Evolutionary conservation across 2,113 vertebrate species (phyloP).

Genomic region (Proterorhinus semilunaris): DNA sequence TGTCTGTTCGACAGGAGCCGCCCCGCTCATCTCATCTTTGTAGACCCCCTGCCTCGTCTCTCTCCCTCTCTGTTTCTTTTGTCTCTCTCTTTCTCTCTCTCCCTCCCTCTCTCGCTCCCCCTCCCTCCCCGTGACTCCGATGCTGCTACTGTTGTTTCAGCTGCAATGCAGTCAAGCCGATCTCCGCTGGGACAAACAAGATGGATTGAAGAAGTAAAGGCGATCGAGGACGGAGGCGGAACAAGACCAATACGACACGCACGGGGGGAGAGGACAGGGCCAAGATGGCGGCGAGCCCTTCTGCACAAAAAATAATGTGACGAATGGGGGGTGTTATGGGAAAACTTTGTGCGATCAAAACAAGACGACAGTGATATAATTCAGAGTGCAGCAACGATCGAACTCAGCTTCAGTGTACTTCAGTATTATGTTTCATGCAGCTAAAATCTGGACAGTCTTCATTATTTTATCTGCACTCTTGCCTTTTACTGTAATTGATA

Average conservation of each 20-base stretch:
- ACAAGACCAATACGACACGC: neutral
- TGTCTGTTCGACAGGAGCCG: neutral
- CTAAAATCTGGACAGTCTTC: too few species aligned
- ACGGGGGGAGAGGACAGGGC: neutral
- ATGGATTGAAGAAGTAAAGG: slow-evolving; percentile 40
- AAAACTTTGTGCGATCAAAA: too few species aligned
- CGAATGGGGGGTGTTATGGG: too few species aligned
- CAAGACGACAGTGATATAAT: too few species aligned
- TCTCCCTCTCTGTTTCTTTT: neutral
- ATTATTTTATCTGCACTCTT: too few species aligned
- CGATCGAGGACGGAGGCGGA: slow-evolving; percentile 28
- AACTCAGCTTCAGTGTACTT: too few species aligned
- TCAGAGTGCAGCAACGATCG: too few species aligned
- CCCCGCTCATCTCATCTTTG: slow-evolving; percentile 33
- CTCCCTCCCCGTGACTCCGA: too few species aligned
- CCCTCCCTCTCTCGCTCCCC: neutral
- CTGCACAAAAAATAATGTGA: neutral
- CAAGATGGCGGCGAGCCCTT: slow-evolving; percentile 6
- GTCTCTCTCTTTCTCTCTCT: slow-evolving; percentile 12
- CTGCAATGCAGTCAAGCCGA: slow-evolving; percentile 68
- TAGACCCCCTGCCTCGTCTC: neutral
- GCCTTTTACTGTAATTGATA: too few species aligned
- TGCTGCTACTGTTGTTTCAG: slow-evolving; percentile 50
- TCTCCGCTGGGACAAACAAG: slow-evolving; percentile 41
- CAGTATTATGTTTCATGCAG: too few species aligned